Evolutionary conservation across 2,888 invertebrate species (phyloP).

Genomic region (Macropis europaea): DNA sequence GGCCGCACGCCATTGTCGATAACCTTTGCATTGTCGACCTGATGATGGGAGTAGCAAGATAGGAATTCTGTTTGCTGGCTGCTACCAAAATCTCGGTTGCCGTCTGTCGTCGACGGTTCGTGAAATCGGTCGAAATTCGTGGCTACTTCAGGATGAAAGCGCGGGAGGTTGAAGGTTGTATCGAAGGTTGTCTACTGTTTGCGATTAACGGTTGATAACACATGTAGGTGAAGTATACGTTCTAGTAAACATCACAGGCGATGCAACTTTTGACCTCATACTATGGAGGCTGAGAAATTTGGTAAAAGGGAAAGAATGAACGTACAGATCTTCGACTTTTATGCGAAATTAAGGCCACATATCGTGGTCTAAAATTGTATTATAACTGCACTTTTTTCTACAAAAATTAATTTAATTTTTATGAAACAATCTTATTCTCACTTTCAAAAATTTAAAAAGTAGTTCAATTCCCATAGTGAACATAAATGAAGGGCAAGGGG

Average conservation of each 20-base stretch:
- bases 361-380: too few relatives aligned
- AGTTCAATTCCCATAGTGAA: too few relatives aligned
- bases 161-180: conserved; percentile 50
- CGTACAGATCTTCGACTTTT: too few relatives aligned
- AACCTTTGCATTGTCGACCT: conserved; percentile 70
- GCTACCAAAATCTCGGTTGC: conserved; percentile 29
- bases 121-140: conserved; percentile 50
- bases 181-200: neutral
- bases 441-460: too few relatives aligned
- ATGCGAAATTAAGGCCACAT: too few relatives aligned
- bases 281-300: too few relatives aligned
- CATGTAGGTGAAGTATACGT: conserved; percentile 5
- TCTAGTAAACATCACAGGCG: conserved; percentile 26
- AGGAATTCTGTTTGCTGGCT: conserved; percentile 52
- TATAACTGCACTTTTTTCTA: too few relatives aligned
- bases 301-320: too few relatives aligned
- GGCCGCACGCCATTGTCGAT: conserved; percentile 74
- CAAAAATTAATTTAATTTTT: too few relatives aligned
- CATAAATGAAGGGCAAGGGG: too few relatives aligned
- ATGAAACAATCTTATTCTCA: too few relatives aligned
- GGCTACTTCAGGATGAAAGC: conserved; percentile 20
- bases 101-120: conserved; percentile 48
- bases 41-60: conserved; percentile 57
- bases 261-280: conserved; percentile 1
- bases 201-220: conserved; percentile 15